Conservation (phyloP, 2,888 invertebrate genomes). For the Mesopsocus fuscifrons region DNA sequence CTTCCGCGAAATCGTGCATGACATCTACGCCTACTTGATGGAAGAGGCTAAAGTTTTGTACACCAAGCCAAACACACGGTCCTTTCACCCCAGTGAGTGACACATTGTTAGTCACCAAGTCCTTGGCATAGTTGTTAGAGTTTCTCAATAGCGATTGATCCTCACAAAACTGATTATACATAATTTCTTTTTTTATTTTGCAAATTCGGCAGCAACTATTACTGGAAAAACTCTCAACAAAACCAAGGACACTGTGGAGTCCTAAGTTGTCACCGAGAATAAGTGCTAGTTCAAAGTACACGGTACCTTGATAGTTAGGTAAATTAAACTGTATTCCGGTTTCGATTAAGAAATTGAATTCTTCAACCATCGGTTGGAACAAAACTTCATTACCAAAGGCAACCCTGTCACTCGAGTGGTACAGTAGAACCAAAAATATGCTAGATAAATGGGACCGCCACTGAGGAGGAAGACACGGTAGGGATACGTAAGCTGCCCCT, state of each 20-base stretch:
- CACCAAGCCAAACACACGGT: constrained; percentile 12
- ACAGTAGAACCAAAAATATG: constrained; percentile 16
- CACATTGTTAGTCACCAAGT: constrained; percentile 11
- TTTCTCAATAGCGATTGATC: constrained; percentile 10
- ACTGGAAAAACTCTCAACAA: constrained; percentile 15
- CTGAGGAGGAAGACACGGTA: constrained; percentile 11
- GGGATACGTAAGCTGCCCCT: constrained; percentile 10
- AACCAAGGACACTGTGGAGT: constrained; percentile 14
- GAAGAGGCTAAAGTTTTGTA: constrained; percentile 14
- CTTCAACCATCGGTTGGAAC: constrained; percentile 15
- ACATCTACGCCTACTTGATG: constrained; percentile 15
- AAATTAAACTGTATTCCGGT: constrained; percentile 13
- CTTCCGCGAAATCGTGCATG: constrained; percentile 16
- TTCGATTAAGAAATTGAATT: constrained; percentile 14
- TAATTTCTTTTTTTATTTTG: constrained; percentile 12
- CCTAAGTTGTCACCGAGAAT: constrained; percentile 17
- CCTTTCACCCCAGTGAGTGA: constrained; percentile 13
- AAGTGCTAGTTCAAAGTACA: constrained; percentile 15
- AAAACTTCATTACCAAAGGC: constrained; percentile 14
- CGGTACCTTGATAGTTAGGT: background rate
- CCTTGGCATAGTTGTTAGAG: constrained; percentile 13
- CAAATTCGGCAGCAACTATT: constrained; percentile 16
- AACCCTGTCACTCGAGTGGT: constrained; percentile 16
- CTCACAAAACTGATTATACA: constrained; percentile 12
- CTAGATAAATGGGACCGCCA: constrained; percentile 13